Conservation (phyloP, 1,140 invertebrate species). For the Sinonovacula constricta region DNA sequence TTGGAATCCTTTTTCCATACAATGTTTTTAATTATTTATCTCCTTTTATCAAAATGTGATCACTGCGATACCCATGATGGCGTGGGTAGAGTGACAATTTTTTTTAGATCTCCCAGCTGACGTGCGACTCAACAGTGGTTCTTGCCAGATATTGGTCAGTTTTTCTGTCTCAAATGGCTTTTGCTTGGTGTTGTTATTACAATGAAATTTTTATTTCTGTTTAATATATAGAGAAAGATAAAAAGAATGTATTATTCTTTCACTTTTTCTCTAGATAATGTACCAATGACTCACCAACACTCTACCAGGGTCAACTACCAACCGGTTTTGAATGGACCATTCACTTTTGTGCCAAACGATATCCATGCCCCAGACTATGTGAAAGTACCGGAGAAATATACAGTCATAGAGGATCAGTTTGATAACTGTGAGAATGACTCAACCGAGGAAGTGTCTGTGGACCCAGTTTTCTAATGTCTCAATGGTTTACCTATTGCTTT, state of each 20-base stretch:
- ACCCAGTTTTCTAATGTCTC: conserved; percentile 17
- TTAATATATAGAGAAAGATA: too few species aligned
- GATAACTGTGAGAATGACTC: conserved; percentile 40
- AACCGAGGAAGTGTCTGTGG: conserved; percentile 9
- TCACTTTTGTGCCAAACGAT: conserved; percentile 37
- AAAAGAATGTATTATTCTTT: too few species aligned
- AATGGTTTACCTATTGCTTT: too few species aligned
- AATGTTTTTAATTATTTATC: too few species aligned
- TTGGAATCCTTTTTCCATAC: too few species aligned
- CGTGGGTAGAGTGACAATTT: too few species aligned
- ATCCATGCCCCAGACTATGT: conserved; percentile 38
- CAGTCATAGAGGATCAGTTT: conserved; percentile 37
- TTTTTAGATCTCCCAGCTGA: too few species aligned
- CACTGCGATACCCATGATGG: too few species aligned
- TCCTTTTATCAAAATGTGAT: too few species aligned
- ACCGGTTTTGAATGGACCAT: conserved; percentile 19
- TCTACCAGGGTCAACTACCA: conserved; percentile 20
- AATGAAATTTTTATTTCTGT: too few species aligned
- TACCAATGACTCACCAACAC: background rate
- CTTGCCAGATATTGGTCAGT: background rate
- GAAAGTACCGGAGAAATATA: conserved; percentile 30
- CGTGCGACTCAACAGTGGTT: too few species aligned
- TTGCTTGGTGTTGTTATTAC: background rate
- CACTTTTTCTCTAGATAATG: conserved; percentile 9
- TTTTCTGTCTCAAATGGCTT: background rate